Percentiles rank a stretch among this genome's conserved stretches.
Evolutionary conservation across 2,113 vertebrate genomes (phyloP).

Genomic region (Okapia johnstoni): DNA sequence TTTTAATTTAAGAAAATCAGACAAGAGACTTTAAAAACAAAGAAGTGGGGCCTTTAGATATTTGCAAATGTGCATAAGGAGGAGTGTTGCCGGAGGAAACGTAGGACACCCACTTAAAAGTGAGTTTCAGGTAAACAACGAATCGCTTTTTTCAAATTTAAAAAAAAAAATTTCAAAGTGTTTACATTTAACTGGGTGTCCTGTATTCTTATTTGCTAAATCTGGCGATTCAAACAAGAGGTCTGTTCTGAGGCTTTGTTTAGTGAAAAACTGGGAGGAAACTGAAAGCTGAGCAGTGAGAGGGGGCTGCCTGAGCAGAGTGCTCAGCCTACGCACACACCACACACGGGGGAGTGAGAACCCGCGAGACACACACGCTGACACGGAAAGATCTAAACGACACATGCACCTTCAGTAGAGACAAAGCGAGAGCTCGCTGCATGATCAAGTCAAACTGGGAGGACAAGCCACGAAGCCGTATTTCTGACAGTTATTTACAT

Average conservation of each 20-base stretch:
- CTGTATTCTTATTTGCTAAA: neutral
- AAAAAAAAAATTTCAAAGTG: neutral
- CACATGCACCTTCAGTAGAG: neutral
- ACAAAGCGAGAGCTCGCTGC: neutral
- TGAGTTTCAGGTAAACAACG: neutral
- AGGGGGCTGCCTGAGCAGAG: neutral
- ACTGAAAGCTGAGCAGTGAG: neutral
- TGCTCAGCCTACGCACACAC: rapidly evolving
- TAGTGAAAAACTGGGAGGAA: neutral
- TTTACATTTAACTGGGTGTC: neutral
- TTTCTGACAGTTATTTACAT: neutral
- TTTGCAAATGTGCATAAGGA: neutral
- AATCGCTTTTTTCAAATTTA: neutral
- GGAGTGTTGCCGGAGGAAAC: neutral
- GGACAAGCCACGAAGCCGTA: neutral
- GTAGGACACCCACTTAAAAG: neutral
- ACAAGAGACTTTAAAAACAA: neutral
- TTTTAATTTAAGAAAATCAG: conserved; percentile 9
- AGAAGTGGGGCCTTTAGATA: neutral
- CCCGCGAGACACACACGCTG: rapidly evolving
- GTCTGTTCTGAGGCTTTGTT: neutral
- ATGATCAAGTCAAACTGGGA: neutral
- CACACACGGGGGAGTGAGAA: neutral
- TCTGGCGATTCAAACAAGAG: neutral
- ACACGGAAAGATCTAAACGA: neutral